Percentiles rank a stretch among this genome's conserved stretches.
Conservation (phyloP, 2,797 vertebrate genomes). For the Anguilla pacifica region DNA sequence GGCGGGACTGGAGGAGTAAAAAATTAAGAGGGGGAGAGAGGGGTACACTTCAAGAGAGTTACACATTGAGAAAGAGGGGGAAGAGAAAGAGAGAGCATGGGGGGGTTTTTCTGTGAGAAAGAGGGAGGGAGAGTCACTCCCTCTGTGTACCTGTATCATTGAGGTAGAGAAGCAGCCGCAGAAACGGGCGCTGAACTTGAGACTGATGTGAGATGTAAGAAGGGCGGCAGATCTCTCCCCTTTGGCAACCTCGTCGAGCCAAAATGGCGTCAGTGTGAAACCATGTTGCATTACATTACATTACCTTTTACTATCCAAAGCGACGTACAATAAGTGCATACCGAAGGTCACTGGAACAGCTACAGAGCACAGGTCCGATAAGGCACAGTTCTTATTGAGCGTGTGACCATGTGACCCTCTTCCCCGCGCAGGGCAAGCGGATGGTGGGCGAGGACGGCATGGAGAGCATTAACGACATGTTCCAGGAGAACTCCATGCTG, state of each 20-base stretch:
- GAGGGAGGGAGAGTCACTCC: background rate
- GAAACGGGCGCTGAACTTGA: background rate
- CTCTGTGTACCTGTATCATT: background rate
- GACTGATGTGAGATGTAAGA: background rate
- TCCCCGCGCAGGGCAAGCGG: conserved; percentile 81
- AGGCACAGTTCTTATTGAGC: too few species aligned
- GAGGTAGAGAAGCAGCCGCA: background rate
- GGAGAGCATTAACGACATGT: conserved; percentile 96
- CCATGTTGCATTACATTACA: background rate
- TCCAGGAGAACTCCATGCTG: conserved; percentile 94
- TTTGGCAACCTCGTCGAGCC: background rate
- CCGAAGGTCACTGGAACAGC: too few species aligned
- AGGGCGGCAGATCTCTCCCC: background rate
- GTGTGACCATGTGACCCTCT: background rate
- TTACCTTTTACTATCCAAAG: too few species aligned
- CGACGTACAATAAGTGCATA: too few species aligned
- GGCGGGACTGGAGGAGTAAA: background rate
- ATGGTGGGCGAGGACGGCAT: conserved; percentile 88
- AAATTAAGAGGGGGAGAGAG: conserved; percentile 69
- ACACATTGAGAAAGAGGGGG: background rate
- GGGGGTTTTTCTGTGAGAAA: background rate
- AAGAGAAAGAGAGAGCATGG: background rate
- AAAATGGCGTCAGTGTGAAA: background rate
- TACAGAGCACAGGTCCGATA: too few species aligned
- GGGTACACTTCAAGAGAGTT: conserved; percentile 65